Evolutionary conservation across 2,797 vertebrate species (phyloP).

Genomic region (Morus bassanus): DNA sequence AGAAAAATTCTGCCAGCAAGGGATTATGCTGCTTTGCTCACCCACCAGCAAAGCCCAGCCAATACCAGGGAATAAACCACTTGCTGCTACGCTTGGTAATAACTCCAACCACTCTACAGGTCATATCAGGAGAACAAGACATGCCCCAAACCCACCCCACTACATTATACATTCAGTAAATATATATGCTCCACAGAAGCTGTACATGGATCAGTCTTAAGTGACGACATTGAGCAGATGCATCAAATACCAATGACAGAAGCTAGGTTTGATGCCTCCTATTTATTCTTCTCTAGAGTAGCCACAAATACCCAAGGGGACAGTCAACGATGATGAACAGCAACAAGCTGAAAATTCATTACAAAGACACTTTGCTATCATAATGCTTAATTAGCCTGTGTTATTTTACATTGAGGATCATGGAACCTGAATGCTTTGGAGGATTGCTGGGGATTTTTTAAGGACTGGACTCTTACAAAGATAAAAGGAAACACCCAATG

Average conservation of each 20-base stretch:
- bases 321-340: background rate
- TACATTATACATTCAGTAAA: background rate
- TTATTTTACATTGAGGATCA: background rate
- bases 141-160: background rate
- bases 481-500: background rate
- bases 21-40: background rate
- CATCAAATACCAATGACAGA: background rate
- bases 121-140: background rate
- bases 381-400: background rate
- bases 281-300: background rate
- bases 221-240: background rate
- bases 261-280: background rate
- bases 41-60: background rate
- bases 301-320: background rate
- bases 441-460: background rate
- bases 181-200: background rate
- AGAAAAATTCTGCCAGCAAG: background rate
- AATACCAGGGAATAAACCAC: background rate
- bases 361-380: background rate
- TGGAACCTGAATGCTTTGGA: background rate
- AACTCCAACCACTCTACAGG: background rate
- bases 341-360: conserved; percentile 1
- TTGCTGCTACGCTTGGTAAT: background rate
- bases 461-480: background rate
- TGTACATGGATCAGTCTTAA: background rate